Evolutionary conservation across 1,140 invertebrate genomes (phyloP).

Genomic region (Trigoniulus corallinus): DNA sequence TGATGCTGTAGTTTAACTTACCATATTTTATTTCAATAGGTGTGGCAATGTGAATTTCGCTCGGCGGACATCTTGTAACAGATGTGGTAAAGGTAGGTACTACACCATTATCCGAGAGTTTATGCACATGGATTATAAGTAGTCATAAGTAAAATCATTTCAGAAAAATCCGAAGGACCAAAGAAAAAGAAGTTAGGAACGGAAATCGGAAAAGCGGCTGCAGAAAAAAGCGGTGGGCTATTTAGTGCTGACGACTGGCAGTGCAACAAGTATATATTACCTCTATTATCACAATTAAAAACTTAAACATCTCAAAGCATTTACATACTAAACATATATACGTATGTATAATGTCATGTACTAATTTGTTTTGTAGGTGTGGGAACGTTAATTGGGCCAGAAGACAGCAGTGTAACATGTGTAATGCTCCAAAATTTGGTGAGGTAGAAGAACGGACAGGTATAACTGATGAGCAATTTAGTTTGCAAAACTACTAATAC

Average conservation of each 20-base stretch:
- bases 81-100: constrained; percentile 52
- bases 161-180: constrained; percentile 40
- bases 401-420: constrained; percentile 92
- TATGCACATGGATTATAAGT: background rate
- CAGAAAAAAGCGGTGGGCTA: constrained; percentile 95
- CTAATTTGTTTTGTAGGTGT: constrained; percentile 39
- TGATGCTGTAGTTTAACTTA: background rate
- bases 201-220: constrained; percentile 93
- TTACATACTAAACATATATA: too few species aligned
- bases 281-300: constrained; percentile 7
- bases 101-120: background rate
- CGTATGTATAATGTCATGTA: background rate
- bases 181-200: constrained; percentile 82
- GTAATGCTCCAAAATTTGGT: constrained; percentile 92
- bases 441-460: constrained; percentile 57
- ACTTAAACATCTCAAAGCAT: background rate
- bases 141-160: constrained; percentile 8
- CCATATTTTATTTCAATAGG: constrained; percentile 29
- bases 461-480: constrained; percentile 6
- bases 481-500: background rate
- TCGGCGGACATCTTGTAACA: constrained; percentile 69
- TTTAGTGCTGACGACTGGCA: constrained; percentile 99
- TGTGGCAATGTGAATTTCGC: constrained; percentile 94
- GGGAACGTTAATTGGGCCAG: constrained; percentile 99
- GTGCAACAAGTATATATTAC: constrained; percentile 61